phyloP scores from a whole-genome alignment of 1,140 invertebrate genomes.

The Dendrolimus kikuchii region DNA sequence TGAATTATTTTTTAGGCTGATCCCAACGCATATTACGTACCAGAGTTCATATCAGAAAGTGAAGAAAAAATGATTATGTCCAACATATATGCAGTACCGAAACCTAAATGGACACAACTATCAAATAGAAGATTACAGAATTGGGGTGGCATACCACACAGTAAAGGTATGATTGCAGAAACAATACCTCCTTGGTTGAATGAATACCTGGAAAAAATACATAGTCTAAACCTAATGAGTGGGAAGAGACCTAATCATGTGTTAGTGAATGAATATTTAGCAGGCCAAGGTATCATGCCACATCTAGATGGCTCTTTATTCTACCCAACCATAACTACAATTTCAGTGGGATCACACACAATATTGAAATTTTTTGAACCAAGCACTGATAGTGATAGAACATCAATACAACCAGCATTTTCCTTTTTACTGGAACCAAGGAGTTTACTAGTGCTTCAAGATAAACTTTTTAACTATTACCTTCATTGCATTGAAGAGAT shows the following conservation, averaged over 20 bases:
- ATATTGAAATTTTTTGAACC: constrained; percentile 88
- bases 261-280: constrained; percentile 95
- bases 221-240: constrained; percentile 81
- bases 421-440: constrained; percentile 87
- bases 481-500: constrained; percentile 92
- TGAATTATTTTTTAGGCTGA: constrained; percentile 74
- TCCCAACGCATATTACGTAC: constrained; percentile 87
- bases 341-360: constrained; percentile 92
- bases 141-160: constrained; percentile 95
- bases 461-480: constrained; percentile 88
- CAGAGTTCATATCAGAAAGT: constrained; percentile 88
- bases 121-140: constrained; percentile 94
- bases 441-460: constrained; percentile 90
- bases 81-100: constrained; percentile 85
- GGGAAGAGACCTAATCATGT: constrained; percentile 93
- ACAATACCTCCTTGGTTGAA: constrained; percentile 89
- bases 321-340: constrained; percentile 93
- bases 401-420: constrained; percentile 62
- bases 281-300: constrained; percentile 95
- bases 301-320: constrained; percentile 97
- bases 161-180: constrained; percentile 96
- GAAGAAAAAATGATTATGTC: constrained; percentile 86
- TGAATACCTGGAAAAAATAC: constrained; percentile 82
- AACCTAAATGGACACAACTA: constrained; percentile 97
- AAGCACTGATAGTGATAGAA: constrained; percentile 26